Evolutionary conservation across 2,797 vertebrate species (phyloP), one percentile per base, ranked within the genome.

Genomic region (Melanotaenia parkinsoni): DNA sequence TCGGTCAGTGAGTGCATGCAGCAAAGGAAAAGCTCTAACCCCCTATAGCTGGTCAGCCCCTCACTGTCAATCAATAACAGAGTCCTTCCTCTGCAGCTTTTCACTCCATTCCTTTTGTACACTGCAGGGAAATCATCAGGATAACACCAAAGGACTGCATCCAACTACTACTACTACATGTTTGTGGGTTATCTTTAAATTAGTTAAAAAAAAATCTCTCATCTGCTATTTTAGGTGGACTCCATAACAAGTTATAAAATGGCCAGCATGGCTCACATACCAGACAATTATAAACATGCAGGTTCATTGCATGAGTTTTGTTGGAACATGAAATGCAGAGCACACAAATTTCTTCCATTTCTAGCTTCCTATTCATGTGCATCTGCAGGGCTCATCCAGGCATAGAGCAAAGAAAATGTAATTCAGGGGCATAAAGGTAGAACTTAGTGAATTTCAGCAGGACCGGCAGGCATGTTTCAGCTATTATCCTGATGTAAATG

Each of bases 61-160:
- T 74, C 73, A 83, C 80, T 86, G 90, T 90, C 90, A 87, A 88
- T 92, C 90, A 92, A 88, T 85, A 90, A 61, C 35, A 59, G 45
- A 69, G 73, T 85, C 70, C 84, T 80, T 81, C 77, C 80, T 74
- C 79, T 86, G 84, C 85, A 83, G 83, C 69, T 64, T 35, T 72
- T n/a, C 58, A 56, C 74, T 65, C 22, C 47, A 13, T 33, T 73
- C 56, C 67, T 62, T 58, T 79, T 77, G 74, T 78, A 85, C 77
- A 82, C 77, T 88, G 89, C 86, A 89, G 90, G 76, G 68, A 74
- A 80, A 71, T 59, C 28, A 12, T 43, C 70, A 75, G 60, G 37
- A 63, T 40, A 56, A 68, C 60, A 14, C 26, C n/a, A 57, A 74
- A 69, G 51, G 53, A 63, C 37, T 58, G 71, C 67, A 76, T 33